Base-by-base conservation (phyloP, 2,797 vertebrate species). In the Erethizon dorsatum region DNA sequence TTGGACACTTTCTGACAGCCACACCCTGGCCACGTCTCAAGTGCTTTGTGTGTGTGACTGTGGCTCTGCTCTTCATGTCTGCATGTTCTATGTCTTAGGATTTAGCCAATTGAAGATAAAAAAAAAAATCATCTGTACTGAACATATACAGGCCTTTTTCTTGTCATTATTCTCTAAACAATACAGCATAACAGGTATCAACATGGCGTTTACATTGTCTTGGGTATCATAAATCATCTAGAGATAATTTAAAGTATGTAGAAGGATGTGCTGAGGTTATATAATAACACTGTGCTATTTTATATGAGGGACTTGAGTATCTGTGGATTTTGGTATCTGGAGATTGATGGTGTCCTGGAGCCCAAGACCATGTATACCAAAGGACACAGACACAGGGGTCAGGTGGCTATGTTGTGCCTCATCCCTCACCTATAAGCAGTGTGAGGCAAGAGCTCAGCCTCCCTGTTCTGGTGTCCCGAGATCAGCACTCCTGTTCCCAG, bases 1-100 rank as follows among this genome's bases (percentile, higher is more conserved):
- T 11, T 13, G 1, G 8, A 17, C 13, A 15, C 33, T 33, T 82
- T 45, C 33, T 28, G 0, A 26, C 14, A 41, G 45, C 17, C 52
- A 7, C 1, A 3, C 50, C 52, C 17, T 22, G 22, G 1, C 8
- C 26, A 3, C 1, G 12, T 31, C 61, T 31, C 12, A 31, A 22
- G 50, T 13, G 3, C 15, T 52, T 37, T 17, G 14, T 54, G 0
- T 1, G 3, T 5, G 5, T 9, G n/a, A 59, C 17, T 45, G 37
- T 28, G 28, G n/a, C 37, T 22, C 33, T 15, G n/a, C 61, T 37
- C 15, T 18, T 33, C 15, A 47, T 47, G 22, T 63, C 57, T 28
- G 50, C 50, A n/a, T 28, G 20, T 67, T 79, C 59, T 20, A 33
- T 18, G 31, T n/a, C 31, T 45, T 31, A 63, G 17, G 28, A 77